These are phyloP conservation scores for Herpailurus yagouaroundi DNA, from an alignment of 2,113 vertebrate genomes.

Conservation along the genomic window DNA sequence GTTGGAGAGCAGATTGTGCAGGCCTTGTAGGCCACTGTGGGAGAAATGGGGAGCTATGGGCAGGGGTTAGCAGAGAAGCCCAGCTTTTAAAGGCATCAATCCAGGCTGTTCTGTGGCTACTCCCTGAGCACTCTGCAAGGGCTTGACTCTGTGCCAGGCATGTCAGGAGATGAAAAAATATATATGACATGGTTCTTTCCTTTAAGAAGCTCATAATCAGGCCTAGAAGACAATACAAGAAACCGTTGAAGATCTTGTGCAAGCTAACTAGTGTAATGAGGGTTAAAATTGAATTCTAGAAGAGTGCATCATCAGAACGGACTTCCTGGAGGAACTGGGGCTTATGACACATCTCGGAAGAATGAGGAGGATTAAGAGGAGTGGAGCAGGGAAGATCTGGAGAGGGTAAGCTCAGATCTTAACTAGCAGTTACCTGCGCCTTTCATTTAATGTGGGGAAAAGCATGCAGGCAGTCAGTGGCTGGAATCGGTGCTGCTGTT, in stretches of 20 bases:
- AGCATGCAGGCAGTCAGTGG: accelerated
- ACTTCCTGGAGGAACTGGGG: background rate
- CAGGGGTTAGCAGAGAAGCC: background rate
- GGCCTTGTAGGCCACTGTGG: background rate
- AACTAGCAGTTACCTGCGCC: background rate
- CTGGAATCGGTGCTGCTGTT: background rate
- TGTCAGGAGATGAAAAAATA: background rate
- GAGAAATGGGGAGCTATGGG: background rate
- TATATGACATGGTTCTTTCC: background rate
- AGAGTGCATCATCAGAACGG: background rate
- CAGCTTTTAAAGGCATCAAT: background rate
- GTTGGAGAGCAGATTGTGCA: background rate
- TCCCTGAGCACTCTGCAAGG: background rate
- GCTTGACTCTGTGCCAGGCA: background rate
- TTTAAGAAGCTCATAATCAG: background rate
- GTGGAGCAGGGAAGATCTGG: background rate
- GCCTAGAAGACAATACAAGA: background rate
- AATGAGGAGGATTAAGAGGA: conserved; percentile 8
- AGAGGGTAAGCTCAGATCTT: background rate
- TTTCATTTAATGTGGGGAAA: background rate
- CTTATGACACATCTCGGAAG: conserved; percentile 3
- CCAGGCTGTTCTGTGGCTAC: background rate
- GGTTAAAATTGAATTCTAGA: conserved; percentile 4
- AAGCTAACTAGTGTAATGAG: background rate
- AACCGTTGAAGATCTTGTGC: background rate